Evolutionary conservation across 2,113 vertebrate genomes (phyloP), one percentile per base, ranked within the genome.

Genomic region (Acanthisitta chloris): DNA sequence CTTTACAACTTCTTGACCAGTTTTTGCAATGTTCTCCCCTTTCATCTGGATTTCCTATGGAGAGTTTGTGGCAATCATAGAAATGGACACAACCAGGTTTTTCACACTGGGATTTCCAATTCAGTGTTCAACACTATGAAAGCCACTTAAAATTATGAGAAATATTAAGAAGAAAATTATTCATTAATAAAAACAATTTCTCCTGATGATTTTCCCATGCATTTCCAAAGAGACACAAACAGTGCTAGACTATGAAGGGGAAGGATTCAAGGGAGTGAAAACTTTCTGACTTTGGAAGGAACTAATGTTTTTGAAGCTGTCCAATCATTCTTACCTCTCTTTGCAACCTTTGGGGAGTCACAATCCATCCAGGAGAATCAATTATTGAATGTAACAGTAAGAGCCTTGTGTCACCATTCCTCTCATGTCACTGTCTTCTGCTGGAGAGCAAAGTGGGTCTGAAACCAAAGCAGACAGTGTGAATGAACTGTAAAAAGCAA

Each of bases 381-480:
- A 59, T 84, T 83, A 92, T 14, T 81, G 77, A 94, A 55, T 20
- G 45, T 8, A 89, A 58, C 46, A 81, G 51, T 25, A 28, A 81
- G 15, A 91, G 54, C 74, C 45, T 69, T 12, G 58, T 46, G 73
- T 86, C 81, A 81, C 84, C 78, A 49, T 31, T 77, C 10, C 15
- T 69, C 66, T 82, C 81, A 38, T 20, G 73, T 81, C 87, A 51
- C 74, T 45, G 61, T 49, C 91, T 84, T 54, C 78, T 65, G 45
- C 10, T 0, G 0, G 79, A 70, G 67, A 66, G 66, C 64, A 42
- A 51, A 11, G 12, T 4, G 74, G 49, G 49, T 65, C 82, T 93
- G 90, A 93, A 96, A 95, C 42, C 31, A 93, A 83, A 90, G 86
- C 76, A 94, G 54, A 88, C n/a, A 42, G 64, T 70, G 72, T 88